Base-by-base conservation (phyloP, 1,140 invertebrate genomes). In the Trialeurodes vaporariorum region DNA sequence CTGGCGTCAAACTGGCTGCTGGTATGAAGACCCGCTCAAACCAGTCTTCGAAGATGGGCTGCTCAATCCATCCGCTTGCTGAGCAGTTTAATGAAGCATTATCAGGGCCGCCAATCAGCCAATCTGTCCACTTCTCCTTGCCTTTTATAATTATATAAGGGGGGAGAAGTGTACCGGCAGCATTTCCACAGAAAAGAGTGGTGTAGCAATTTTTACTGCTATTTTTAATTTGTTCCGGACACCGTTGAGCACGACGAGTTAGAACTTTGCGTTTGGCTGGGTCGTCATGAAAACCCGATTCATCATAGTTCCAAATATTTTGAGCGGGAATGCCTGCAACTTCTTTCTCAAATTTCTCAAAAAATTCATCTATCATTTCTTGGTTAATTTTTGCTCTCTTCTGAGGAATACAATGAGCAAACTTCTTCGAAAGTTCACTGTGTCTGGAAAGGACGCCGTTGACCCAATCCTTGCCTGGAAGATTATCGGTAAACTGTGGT, bases 241-340 rank as follows among this genome's bases (percentile, higher is more conserved):
- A 74, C 61, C 61, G 22, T n/a, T 69, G 76, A 49, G 76, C 75
- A 59, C 77, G 68, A 64, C 72, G 71, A 68, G 74, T 68, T 62
- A 78, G 68, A 23, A 75, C 67, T 72, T 75, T 77, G 58, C 73
- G 73, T 22, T 66, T 71, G 23, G 76, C 77, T 13, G 77, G 78
- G 68, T 80, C 76, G 73, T 80, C 78, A 11, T 68, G 70, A 1
- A 81, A 49, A 68, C 80, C 79, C 5, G 77, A 79, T 70, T 80
- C 79, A 70, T 78, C 78, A 68, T 78, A 79, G 67, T 78, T 78
- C 9, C 79, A 27, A 22, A 80, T 76, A 62, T 74, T 71, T 59
- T 69, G 17, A n/a, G 75, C 71, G 34, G 73, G 73, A 25, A 76
- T 69, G 62, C 70, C 69, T 70, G 75, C 61, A 23, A 80, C 24